Base-by-base conservation (phyloP, 2,888 invertebrate genomes). In the Shargacucullia verbasci region DNA sequence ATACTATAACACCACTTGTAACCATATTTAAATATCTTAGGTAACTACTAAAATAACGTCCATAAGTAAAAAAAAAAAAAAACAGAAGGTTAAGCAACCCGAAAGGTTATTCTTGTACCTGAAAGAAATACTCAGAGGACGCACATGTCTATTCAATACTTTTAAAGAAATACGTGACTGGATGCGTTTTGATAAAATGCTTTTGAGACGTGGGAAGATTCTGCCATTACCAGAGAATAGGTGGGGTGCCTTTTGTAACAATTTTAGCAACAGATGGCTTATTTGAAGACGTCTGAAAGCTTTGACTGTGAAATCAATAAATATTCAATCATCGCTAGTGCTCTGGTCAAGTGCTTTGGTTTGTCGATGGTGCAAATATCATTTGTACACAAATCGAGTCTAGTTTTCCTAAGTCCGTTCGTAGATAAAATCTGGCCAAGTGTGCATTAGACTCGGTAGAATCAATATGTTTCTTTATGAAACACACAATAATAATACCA, bases 91-190 rank as follows among this genome's bases (percentile, higher is more conserved):
- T 40, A 11, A 53, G 50, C 37, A 39, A 43, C 43, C 46, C 53
- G 41, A 75, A 56, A 66, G 76, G 72, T 66, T 61, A 74, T 46
- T 56, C 54, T 49, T 71, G 76, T 71, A 58, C 58, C 67, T 47
- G 55, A 31, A 49, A 56, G 58, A 46, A 70, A 65, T 61, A 70
- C 52, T 48, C 40, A 9, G 47, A 63, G 45, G 61, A 65, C 54
- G 52, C 49, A 60, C 52, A 62, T 40, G 47, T 71, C 53, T 54
- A 45, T 57, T 64, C 53, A 70, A 59, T 70, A 55, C 59, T 73
- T 69, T 74, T 60, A 50, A 70, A 65, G 52, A 44, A 48, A 61
- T 49, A 74, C 75, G 72, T 74, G 75, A 61, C 66, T 70, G 56
- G 34, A 75, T 72, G 55, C 43, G 68, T 62, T 55, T 58, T 46